Conservation (phyloP, 2,888 invertebrate species). For the Drosophila longiperda region DNA sequence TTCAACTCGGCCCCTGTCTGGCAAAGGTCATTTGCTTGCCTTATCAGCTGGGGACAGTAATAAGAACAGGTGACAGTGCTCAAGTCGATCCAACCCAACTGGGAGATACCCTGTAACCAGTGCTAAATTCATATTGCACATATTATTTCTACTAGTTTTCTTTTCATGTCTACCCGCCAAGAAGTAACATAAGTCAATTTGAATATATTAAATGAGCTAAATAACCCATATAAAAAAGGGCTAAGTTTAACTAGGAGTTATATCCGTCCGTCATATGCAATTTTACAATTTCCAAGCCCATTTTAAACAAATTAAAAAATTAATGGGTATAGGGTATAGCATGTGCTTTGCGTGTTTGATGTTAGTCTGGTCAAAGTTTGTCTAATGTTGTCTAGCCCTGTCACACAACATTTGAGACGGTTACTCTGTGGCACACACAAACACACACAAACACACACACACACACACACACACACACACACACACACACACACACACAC, state of each 20-base stretch:
- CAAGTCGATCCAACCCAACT: neutral
- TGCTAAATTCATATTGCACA: neutral
- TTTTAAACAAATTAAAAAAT: neutral
- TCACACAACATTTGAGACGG: conserved; percentile 21
- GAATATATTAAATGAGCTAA: neutral
- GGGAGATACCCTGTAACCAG: neutral
- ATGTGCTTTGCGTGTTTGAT: conserved; percentile 63
- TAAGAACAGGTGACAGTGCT: neutral
- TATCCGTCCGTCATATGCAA: neutral
- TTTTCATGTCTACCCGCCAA: neutral
- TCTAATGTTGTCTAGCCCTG: conserved; percentile 64
- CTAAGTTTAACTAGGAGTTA: neutral
- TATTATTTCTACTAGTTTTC: neutral
- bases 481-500: conserved; percentile 16
- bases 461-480: too few species aligned
- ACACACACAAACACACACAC: conserved; percentile 14
- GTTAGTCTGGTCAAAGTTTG: conserved; percentile 61
- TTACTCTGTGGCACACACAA: conserved; percentile 3
- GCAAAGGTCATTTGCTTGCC: conserved; percentile 66
- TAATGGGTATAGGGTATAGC: neutral
- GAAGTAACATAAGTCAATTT: neutral
- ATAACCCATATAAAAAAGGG: too few species aligned
- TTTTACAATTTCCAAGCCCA: neutral
- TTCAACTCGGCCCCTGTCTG: conserved; percentile 60
- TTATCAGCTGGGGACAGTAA: conserved; percentile 51